Base-by-base conservation (phyloP, 2,113 vertebrate species). In the Epinephelus lanceolatus region DNA sequence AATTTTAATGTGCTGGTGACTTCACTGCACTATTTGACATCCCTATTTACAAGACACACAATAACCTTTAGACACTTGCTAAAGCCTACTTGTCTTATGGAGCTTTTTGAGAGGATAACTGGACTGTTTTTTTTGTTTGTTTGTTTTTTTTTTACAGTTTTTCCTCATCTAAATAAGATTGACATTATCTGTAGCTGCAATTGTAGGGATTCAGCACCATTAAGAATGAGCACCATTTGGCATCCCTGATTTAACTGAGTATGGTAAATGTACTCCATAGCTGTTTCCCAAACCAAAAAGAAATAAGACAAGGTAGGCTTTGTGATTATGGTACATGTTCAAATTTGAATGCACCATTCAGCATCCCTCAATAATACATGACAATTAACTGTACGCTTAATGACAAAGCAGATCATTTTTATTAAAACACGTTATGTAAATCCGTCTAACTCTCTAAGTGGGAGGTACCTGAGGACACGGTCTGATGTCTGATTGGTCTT, bases 401-500 rank as follows among this genome's bases (percentile, higher is more conserved):
- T 17, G 13, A 70, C 21, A 18, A n/a, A 17, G 21, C 19, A 60
- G 1, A 10, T 52, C 0, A 15, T 27, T 4, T 5, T 53, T 2
- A 25, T 40, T 40, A 9, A 42, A 63, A 53, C 14, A 1, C 2
- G 1, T 23, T 12, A 23, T 62, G 9, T 74, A 17, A 62, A 51
- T 1, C 8, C 42, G 17, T n/a, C 57, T 45, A 19, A 62, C 17
- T 71, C 18, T 21, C 18, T 21, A 52, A 42, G 69, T 25, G 67
- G 66, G 61, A 0, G 49, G 71, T 97, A 99, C 98, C 98, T 99
- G 94, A 99, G 97, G 92, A 99, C 98, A 9, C 98, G 97, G 94
- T 99, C 98, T 60, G 98, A 99, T 53, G 97, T 97, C 95, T 99
- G 98, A 94, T 94, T 99, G 94, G 97, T 97, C 94, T 99, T 99